phyloP scores from a whole-genome alignment of 2,113 vertebrate species.

The Mormoops blainvillei region DNA sequence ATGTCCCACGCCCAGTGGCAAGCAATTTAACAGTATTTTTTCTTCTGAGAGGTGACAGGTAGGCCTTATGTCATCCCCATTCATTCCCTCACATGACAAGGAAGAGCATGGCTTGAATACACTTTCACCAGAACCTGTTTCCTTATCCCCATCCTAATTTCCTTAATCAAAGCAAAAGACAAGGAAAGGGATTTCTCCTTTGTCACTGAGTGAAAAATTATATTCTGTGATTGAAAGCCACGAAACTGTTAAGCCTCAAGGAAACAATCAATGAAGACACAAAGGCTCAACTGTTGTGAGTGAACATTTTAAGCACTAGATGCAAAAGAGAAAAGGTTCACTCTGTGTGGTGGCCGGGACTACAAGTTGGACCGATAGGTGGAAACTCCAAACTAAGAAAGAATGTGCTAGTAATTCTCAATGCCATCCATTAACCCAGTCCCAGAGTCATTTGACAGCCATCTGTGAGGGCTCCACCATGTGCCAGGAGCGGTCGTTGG shows the following conservation, averaged over 20 bases:
- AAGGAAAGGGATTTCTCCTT: slow-evolving; percentile 37
- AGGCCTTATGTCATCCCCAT: not conserved
- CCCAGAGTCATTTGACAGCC: not conserved
- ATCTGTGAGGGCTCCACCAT: not conserved
- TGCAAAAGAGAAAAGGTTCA: not conserved
- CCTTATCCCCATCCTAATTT: slow-evolving; percentile 56
- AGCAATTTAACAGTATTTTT: not conserved
- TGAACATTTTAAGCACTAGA: not conserved
- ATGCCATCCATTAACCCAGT: not conserved
- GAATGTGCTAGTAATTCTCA: not conserved
- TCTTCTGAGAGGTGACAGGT: not conserved
- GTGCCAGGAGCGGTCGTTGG: not conserved
- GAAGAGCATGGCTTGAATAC: not conserved
- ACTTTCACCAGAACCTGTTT: not conserved
- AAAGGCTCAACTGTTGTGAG: not conserved
- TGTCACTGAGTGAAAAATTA: not conserved
- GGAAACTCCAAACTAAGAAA: not conserved
- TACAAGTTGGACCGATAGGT: not conserved
- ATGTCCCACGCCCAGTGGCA: not conserved
- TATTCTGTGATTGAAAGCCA: not conserved
- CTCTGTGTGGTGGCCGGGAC: not conserved
- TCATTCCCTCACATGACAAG: not conserved
- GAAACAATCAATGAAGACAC: not conserved
- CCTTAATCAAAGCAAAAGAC: slow-evolving; percentile 50
- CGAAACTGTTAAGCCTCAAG: not conserved